phyloP scores from a whole-genome alignment of 2,113 vertebrate genomes.

The Rhynchopsitta pachyrhyncha region DNA sequence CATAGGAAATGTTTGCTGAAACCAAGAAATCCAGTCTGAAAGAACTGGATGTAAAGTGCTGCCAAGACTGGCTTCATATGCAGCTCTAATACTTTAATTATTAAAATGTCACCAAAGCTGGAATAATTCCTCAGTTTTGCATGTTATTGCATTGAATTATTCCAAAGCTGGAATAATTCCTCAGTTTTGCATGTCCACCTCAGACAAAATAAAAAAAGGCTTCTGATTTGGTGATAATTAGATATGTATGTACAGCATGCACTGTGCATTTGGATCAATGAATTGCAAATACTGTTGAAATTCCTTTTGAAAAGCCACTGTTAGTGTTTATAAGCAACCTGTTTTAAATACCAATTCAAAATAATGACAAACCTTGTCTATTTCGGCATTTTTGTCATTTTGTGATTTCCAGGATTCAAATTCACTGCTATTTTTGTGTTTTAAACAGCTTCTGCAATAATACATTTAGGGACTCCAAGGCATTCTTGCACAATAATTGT shows the following conservation, averaged over 20 bases:
- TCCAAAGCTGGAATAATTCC: neutral
- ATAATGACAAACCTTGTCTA: neutral
- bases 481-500: neutral
- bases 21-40: neutral
- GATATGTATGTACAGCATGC: neutral
- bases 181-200: neutral
- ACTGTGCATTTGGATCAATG: neutral
- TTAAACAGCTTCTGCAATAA: neutral
- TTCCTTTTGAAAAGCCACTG: neutral
- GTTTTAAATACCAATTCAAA: neutral
- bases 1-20: neutral
- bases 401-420: neutral
- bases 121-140: neutral
- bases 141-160: too few species aligned
- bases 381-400: neutral
- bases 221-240: neutral
- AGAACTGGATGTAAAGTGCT: neutral
- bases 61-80: neutral
- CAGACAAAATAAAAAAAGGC: neutral
- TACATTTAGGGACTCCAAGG: neutral
- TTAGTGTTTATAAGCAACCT: neutral
- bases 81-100: neutral
- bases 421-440: neutral
- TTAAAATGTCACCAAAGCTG: neutral
- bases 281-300: neutral